Evolutionary conservation across 2,888 invertebrate genomes (phyloP), one percentile per base, ranked within the genome.

Genomic region (Drosophila anceps): DNA sequence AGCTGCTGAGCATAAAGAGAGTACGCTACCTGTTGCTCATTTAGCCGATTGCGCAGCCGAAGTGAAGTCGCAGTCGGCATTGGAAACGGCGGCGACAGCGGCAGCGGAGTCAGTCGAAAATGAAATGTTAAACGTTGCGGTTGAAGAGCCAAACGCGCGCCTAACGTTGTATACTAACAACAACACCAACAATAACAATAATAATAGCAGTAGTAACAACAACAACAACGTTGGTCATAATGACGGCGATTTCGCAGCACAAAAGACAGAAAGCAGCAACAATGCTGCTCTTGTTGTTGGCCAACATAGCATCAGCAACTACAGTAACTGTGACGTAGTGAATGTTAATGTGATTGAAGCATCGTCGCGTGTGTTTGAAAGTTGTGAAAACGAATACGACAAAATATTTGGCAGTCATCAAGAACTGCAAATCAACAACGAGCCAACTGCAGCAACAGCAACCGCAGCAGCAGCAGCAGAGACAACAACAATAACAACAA

Each of bases 51-150:
- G 86, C 85, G 90, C 87, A 88, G 81, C 76, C 81, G 68, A 84
- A 79, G 74, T 73, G 69, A 75, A 74, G 73, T 82, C 81, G 77
- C 61, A 53, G 60, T 78, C 77, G 63, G 46, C 73, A 60, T 57
- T 57, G 57, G 57, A 20, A 57, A 33, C 57, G 43, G 48, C 48
- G 46, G 29, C 29, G 29, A 31, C 29, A 31, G 46, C 46, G n/a
- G 55, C 39, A 39, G 62, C 73, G 81, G 78, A 80, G 76, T 85
- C 83, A 91, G 91, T 92, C 82, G 88, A 88, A 90, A 90, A 91
- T 90, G 91, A 91, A 89, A 91, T 91, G 91, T 91, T 91, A 91
- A 91, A 87, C 90, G 91, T 88, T 82, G 79, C 84, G 90, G 91
- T 82, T 66, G 81, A 73, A 57, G 82, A 79, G 71, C 67, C 70